These are phyloP conservation scores for Crotalus viridis DNA, from an alignment of 2,113 vertebrate genomes.

Conservation along the genomic window DNA sequence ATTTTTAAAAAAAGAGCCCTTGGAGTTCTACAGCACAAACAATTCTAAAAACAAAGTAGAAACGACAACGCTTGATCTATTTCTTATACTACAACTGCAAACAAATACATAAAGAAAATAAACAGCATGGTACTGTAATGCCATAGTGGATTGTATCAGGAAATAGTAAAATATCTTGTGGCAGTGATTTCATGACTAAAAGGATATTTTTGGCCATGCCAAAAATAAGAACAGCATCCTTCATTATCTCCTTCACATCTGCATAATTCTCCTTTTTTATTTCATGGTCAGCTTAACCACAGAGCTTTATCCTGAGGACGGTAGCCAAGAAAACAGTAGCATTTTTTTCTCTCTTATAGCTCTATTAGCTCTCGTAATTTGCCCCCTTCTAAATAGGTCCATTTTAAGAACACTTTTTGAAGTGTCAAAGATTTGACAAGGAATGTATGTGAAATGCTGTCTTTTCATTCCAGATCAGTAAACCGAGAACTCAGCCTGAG, in stretches of 20 bases:
- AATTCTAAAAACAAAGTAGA: slow-evolving; percentile 40
- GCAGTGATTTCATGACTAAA: neutral
- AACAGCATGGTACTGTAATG: neutral
- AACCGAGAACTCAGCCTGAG: neutral
- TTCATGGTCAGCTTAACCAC: slow-evolving; percentile 79
- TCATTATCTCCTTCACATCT: slow-evolving; percentile 73
- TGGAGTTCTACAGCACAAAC: slow-evolving; percentile 52
- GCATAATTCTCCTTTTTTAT: slow-evolving; percentile 76
- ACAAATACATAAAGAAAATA: neutral
- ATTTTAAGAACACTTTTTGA: fast-evolving
- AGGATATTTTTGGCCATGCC: slow-evolving; percentile 57
- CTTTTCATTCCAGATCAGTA: neutral
- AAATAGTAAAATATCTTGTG: neutral
- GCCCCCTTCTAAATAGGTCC: slow-evolving; percentile 33
- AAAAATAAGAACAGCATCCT: slow-evolving; percentile 57
- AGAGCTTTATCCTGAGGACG: slow-evolving; percentile 83
- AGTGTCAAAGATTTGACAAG: neutral
- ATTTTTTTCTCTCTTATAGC: neutral
- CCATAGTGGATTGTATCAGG: neutral
- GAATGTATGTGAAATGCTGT: neutral
- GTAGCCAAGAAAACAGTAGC: slow-evolving; percentile 67
- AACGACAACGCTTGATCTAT: neutral
- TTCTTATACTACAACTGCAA: fast-evolving
- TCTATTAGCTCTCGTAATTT: neutral
- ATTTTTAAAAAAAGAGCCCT: slow-evolving; percentile 43